A percentile compares a stretch with the other conserved stretches of the same genome.
These are phyloP conservation scores for Ormyrus thymus DNA, from an alignment of 2,888 invertebrate species.

Conservation along the genomic window DNA sequence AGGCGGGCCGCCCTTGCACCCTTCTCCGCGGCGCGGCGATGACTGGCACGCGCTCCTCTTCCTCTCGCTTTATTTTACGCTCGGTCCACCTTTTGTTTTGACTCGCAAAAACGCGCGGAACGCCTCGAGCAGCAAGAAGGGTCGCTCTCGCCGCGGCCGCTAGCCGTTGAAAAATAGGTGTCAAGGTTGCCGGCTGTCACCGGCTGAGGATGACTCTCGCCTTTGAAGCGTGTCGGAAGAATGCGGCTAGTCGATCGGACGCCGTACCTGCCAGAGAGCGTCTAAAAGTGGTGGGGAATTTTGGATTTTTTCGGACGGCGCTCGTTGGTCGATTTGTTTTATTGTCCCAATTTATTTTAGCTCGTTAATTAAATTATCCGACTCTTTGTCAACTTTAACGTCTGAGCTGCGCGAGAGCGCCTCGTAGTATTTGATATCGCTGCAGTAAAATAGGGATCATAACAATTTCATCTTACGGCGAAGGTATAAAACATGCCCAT, in stretches of 20 bases:
- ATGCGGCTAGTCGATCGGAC: neutral
- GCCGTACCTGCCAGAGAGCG: neutral
- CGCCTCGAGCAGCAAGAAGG: neutral
- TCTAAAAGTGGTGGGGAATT: neutral
- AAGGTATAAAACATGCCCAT: slow-evolving; percentile 28
- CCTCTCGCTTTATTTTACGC: slow-evolving; percentile 12
- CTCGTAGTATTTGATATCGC: too few species aligned
- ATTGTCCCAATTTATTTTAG: too few species aligned
- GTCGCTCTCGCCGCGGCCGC: neutral
- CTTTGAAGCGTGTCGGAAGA: too few species aligned
- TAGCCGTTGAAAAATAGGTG: slow-evolving; percentile 36
- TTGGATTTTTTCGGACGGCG: too few species aligned
- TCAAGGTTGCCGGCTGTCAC: slow-evolving; percentile 26
- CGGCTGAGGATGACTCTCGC: neutral
- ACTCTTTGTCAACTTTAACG: too few species aligned
- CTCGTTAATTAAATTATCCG: too few species aligned
- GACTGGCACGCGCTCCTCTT: neutral
- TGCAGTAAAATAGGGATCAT: slow-evolving; percentile 7
- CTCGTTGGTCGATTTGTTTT: too few species aligned
- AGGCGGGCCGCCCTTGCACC: too few species aligned
- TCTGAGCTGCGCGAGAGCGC: too few species aligned
- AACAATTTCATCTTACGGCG: slow-evolving; percentile 25
- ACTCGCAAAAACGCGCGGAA: slow-evolving; percentile 30
- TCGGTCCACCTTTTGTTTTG: slow-evolving; percentile 30
- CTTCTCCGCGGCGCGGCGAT: neutral